Percentiles rank a stretch among this genome's conserved stretches.
Conservation (phyloP, 2,113 vertebrate species). For the Phoxinus phoxinus region DNA sequence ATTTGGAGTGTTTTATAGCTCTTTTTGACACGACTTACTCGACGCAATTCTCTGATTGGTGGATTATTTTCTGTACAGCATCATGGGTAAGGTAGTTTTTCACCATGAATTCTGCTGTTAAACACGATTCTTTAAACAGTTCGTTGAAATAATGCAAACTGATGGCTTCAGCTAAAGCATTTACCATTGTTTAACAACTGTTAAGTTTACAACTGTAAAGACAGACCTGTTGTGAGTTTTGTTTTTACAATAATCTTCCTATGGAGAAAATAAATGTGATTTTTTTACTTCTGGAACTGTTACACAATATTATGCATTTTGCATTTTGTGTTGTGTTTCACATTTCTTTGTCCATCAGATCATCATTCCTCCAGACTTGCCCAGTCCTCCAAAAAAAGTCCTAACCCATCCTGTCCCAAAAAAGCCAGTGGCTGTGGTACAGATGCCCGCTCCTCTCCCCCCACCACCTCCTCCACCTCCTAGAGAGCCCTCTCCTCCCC, state of each 20-base stretch:
- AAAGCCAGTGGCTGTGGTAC: slow-evolving; percentile 43
- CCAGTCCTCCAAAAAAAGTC: slow-evolving; percentile 83
- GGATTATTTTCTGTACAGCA: background rate
- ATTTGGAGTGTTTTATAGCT: background rate
- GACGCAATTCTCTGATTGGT: background rate
- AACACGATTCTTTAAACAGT: background rate
- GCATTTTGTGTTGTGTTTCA: background rate
- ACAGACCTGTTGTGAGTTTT: no score
- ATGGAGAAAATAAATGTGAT: background rate
- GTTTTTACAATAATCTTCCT: no score
- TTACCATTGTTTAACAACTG: background rate
- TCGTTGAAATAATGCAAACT: background rate
- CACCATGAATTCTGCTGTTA: background rate
- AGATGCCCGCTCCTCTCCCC: slow-evolving; percentile 55
- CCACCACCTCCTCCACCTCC: slow-evolving; percentile 65
- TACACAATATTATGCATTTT: background rate
- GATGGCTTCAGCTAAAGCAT: background rate
- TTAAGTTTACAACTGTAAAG: no score
- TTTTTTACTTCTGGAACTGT: background rate
- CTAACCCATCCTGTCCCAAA: slow-evolving; percentile 74
- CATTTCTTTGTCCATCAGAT: slow-evolving; percentile 28
- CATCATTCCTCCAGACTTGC: slow-evolving; percentile 86
- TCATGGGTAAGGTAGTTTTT: background rate
- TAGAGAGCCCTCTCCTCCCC: slow-evolving; percentile 55
- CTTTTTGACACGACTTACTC: background rate